Percentiles rank a stretch among this genome's conserved stretches.
Evolutionary conservation across 2,113 vertebrate species (phyloP).

Genomic region (Plotosus lineatus): DNA sequence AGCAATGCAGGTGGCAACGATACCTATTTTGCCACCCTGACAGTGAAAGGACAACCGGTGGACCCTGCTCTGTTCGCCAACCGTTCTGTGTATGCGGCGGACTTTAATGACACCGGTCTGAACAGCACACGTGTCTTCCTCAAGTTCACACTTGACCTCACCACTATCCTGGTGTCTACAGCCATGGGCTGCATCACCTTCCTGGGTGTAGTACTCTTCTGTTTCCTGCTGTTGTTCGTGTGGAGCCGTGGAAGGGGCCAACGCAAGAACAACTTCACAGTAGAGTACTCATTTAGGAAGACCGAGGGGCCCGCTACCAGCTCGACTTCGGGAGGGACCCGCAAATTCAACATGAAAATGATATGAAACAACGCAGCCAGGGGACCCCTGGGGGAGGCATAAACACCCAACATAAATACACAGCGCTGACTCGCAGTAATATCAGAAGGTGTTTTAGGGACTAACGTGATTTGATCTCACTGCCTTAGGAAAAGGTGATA

Average conservation of each 20-base stretch:
- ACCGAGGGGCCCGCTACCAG: constrained; percentile 82
- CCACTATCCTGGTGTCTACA: constrained; percentile 95
- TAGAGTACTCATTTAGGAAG: constrained; percentile 97
- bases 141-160: constrained; percentile 94
- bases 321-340: constrained; percentile 81
- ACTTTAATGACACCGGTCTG: constrained; percentile 84
- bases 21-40: constrained; percentile 93
- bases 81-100: constrained; percentile 78
- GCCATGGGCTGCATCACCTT: constrained; percentile 99
- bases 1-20: constrained; percentile 96
- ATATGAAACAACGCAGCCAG: constrained; percentile 88
- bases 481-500: constrained; percentile 50
- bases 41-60: constrained; percentile 73
- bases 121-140: constrained; percentile 89
- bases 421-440: constrained; percentile 70
- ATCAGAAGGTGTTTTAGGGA: constrained; percentile 50
- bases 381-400: constrained; percentile 75
- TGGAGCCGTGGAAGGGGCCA: constrained; percentile 97
- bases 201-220: constrained; percentile 96
- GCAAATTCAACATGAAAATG: constrained; percentile 99
- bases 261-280: constrained; percentile 95
- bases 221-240: constrained; percentile 95
- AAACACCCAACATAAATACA: constrained; percentile 71
- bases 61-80: constrained; percentile 76
- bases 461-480: constrained; percentile 53